phyloP scores from a whole-genome alignment of 2,888 invertebrate genomes.

The Chrysolina haemoptera region DNA sequence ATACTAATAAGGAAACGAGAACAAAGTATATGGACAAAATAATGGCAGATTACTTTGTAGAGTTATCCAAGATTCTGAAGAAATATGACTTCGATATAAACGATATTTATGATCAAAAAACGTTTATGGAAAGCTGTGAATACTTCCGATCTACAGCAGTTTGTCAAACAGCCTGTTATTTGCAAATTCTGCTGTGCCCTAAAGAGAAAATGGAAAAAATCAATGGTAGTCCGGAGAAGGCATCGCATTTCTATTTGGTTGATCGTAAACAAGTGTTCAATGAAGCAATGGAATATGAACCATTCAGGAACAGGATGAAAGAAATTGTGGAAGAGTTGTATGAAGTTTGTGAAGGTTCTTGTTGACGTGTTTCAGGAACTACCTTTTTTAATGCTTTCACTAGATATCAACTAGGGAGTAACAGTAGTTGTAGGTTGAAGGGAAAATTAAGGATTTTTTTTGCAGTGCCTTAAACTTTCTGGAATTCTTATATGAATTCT shows the following conservation, averaged over 20 bases:
- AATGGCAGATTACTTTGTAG: constrained; percentile 51
- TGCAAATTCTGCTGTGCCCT: constrained; percentile 42
- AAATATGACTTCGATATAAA: constrained; percentile 46
- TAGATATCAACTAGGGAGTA: too few species aligned
- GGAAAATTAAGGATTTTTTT: too few species aligned
- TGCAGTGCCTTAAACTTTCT: too few species aligned
- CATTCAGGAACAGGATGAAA: constrained; percentile 24
- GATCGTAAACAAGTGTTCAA: constrained; percentile 45
- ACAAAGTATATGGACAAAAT: constrained; percentile 46
- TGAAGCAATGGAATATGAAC: constrained; percentile 22
- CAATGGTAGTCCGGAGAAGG: constrained; percentile 44
- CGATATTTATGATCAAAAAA: constrained; percentile 47
- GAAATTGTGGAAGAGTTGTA: constrained; percentile 40
- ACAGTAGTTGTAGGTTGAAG: too few species aligned
- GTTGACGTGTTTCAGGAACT: background rate
- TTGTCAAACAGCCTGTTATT: constrained; percentile 46
- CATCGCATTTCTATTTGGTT: constrained; percentile 42
- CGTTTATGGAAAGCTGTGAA: constrained; percentile 51
- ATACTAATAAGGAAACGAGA: constrained; percentile 46
- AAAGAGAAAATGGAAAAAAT: constrained; percentile 49
- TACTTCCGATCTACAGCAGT: constrained; percentile 51
- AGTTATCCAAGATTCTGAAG: constrained; percentile 47
- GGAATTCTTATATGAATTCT: too few species aligned
- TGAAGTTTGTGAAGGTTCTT: constrained; percentile 8
- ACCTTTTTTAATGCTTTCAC: too few species aligned